These are phyloP conservation scores for Pegoplata infirma DNA, from an alignment of 2,888 invertebrate genomes.

Conservation along the genomic window DNA sequence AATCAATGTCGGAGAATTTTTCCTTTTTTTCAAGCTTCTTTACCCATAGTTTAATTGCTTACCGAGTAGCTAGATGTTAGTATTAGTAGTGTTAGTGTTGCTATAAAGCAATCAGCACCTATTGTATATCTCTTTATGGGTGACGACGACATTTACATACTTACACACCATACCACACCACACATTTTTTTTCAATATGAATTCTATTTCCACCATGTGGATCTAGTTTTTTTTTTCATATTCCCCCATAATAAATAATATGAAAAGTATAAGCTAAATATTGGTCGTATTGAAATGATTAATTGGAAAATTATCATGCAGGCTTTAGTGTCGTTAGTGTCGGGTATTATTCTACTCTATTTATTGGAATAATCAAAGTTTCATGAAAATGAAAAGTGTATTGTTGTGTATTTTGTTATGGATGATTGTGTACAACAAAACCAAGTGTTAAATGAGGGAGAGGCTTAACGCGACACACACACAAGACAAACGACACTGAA, in stretches of 20 bases:
- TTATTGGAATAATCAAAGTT: constrained; percentile 43
- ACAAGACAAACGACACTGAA: background rate
- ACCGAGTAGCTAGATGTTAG: background rate
- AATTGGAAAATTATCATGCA: constrained; percentile 74
- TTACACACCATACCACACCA: constrained; percentile 21
- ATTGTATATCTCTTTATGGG: constrained; percentile 69
- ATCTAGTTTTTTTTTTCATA: constrained; percentile 11
- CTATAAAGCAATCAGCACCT: constrained; percentile 75
- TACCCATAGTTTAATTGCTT: background rate
- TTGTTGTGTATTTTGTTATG: constrained; percentile 58
- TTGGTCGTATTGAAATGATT: constrained; percentile 71
- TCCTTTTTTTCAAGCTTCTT: too few species aligned
- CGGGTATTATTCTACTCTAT: constrained; percentile 52
- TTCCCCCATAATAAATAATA: too few species aligned
- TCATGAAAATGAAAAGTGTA: constrained; percentile 49
- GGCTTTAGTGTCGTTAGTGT: constrained; percentile 62
- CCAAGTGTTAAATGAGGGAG: constrained; percentile 54
- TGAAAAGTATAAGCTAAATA: background rate
- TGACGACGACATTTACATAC: constrained; percentile 58
- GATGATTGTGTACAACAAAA: constrained; percentile 48
- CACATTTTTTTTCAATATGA: constrained; percentile 8
- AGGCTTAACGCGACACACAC: constrained; percentile 23
- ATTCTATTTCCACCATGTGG: constrained; percentile 11
- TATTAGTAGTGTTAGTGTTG: constrained; percentile 22
- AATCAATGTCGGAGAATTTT: too few species aligned